A percentile compares a stretch with the other conserved stretches of the same genome.
These are phyloP conservation scores for Dicerorhinus sumatrensis DNA, from an alignment of 2,113 vertebrate species.

Conservation along the genomic window DNA sequence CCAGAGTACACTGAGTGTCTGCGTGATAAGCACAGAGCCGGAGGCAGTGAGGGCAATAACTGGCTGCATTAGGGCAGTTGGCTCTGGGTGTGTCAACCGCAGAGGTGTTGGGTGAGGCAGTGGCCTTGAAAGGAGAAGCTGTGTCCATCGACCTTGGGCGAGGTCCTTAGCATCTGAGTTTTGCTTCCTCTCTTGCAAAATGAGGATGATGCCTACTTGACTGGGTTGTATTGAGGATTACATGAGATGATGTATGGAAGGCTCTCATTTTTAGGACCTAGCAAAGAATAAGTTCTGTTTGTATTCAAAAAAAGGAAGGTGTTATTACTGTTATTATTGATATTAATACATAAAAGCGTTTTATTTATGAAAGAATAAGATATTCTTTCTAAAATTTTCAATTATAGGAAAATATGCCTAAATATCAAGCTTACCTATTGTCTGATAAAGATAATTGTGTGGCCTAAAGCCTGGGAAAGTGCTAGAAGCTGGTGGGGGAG, in stretches of 20 bases:
- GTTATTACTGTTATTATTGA: neutral
- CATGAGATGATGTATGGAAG: fast-evolving
- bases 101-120: neutral
- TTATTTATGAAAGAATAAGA: neutral
- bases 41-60: neutral
- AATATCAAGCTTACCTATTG: neutral
- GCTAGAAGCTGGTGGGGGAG: no score
- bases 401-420: neutral
- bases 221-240: neutral
- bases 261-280: neutral
- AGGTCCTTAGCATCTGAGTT: neutral
- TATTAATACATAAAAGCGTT: neutral
- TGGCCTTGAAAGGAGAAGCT: neutral
- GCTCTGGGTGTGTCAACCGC: neutral
- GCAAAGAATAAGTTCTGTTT: neutral
- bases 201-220: neutral
- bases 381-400: neutral
- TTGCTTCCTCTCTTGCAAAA: neutral
- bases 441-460: neutral
- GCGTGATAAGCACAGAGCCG: neutral
- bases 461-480: neutral
- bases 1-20: neutral
- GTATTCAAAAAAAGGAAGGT: neutral
- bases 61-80: fast-evolving
- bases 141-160: neutral